Base-by-base conservation (phyloP, 2,888 invertebrate genomes). In the Carabus problematicus region DNA sequence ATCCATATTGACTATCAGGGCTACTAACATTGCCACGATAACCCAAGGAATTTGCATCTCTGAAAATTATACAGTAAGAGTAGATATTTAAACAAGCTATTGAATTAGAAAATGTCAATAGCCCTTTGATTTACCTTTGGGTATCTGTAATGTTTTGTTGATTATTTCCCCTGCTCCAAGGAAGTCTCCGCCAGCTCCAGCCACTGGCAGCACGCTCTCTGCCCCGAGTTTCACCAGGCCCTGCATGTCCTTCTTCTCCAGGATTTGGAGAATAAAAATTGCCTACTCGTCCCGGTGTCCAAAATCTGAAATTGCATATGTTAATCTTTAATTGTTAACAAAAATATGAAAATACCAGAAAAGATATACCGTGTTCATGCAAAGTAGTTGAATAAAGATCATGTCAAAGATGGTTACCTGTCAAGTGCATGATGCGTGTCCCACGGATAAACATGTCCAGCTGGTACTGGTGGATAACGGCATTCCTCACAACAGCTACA, bases 211-310 rank as follows among this genome's bases (percentile, higher is more conserved):
- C 75, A 70, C 81, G 72, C 42, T 76, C 76, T 64, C 79, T 73
- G 42, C 72, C 76, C 67, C 79, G 75, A 1, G 72, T 71, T 14
- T 75, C 72, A 12, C 78, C 75, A 19, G 77, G 73, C 1, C 76
- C 77, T 29, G 62, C 64, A 19, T 55, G 39, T 12, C 64, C 66
- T 64, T 84, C 85, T 71, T 85, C 85, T 0, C 92, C 92, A 0
- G 93, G 93, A 82, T 93, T 93, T 0, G 94, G 93, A 0, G 93
- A 92, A 79, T 93, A 94, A 70, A 94, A 86, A 79, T 93, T 94
- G 0, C 93, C 93, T 39, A 91, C 88, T 49, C 89, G 85, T 76
- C 89, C 88, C 79, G 86, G 75, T 73, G 84, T 80, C 87, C 87
- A 87, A 76, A 87, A 87, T 72, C 84, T 84, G 69, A 14, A 52